Evolutionary conservation across 2,797 vertebrate genomes (phyloP).

Genomic region (Diplodus puntazzo): DNA sequence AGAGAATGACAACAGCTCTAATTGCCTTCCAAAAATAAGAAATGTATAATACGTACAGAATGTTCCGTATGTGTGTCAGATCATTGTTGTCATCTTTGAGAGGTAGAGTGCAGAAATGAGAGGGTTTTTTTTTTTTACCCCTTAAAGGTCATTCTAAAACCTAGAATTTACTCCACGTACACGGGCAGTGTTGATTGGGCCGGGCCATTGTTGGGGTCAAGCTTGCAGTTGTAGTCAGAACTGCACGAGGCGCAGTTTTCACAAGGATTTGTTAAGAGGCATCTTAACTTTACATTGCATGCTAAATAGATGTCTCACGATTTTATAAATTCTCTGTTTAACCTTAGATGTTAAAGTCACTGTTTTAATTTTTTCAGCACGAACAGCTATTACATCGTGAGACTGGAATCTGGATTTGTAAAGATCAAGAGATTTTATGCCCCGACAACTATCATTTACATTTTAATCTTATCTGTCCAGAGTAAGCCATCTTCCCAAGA

Average conservation of each 20-base stretch:
- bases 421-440: too few relatives aligned
- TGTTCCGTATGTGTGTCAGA: neutral
- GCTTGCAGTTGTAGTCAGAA: neutral
- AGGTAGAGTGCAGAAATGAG: neutral
- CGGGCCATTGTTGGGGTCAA: neutral
- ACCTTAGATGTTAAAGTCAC: too few relatives aligned
- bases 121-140: neutral
- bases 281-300: too few relatives aligned
- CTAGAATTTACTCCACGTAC: neutral
- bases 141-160: neutral
- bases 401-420: too few relatives aligned
- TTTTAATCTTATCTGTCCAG: too few relatives aligned
- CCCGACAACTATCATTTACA: too few relatives aligned
- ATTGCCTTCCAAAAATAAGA: neutral
- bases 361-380: too few relatives aligned
- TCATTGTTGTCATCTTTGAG: too few relatives aligned
- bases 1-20: neutral
- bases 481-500: too few relatives aligned
- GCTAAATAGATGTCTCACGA: neutral
- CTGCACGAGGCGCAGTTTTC: neutral
- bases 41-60: neutral
- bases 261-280: neutral
- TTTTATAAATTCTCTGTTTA: too few relatives aligned
- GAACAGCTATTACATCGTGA: too few relatives aligned
- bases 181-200: neutral